Evolutionary conservation across 2,888 invertebrate species (phyloP), one percentile per base, ranked within the genome.

Genomic region (Napeogenes sylphis): DNA sequence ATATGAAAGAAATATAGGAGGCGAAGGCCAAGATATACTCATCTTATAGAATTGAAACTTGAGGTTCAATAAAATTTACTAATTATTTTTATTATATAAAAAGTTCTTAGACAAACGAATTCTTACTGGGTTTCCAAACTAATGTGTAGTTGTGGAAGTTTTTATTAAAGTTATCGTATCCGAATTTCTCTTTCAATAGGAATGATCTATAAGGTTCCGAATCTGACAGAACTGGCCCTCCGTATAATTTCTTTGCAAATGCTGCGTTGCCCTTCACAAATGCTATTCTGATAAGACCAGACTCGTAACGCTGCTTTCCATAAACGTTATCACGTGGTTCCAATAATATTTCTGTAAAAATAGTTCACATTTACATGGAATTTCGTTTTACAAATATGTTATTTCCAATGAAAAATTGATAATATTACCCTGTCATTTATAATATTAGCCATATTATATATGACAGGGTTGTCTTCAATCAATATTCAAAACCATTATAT

Each of bases 261-360:
- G 76, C 79, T 32, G 79, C 78, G 79, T 95, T 95, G 12, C 96
- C 96, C 57, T 92, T 90, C 0, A 92, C 86, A 73, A 94, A 94
- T 0, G 95, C 95, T 3, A 97, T 87, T 59, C 94, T 92, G 64
- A 97, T 93, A 75, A 95, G 92, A 0, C 95, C 95, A 0, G 95
- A 95, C 55, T 92, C 90, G 69, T 92, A 92, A 33, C 86, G 89
- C 67, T 84, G 83, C 33, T 79, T 73, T 0, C 95, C 96, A 74
- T 95, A 95, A 4, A 85, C 82, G 55, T 92, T 92, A 30, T 92
- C 90, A n/a, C 85, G 80, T 0, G 96, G 95, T 72, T 95, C 93
- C 74, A 95, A 76, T 66, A 91, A 92, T 2, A 95, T 80, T 80
- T 94, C 95, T 95, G 76, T 12, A 68, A 68, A 56, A 30, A 46